A percentile compares a stretch with the other conserved stretches of the same genome.
Evolutionary conservation across 2,113 vertebrate species (phyloP).

Genomic region (Leucosticte australis): DNA sequence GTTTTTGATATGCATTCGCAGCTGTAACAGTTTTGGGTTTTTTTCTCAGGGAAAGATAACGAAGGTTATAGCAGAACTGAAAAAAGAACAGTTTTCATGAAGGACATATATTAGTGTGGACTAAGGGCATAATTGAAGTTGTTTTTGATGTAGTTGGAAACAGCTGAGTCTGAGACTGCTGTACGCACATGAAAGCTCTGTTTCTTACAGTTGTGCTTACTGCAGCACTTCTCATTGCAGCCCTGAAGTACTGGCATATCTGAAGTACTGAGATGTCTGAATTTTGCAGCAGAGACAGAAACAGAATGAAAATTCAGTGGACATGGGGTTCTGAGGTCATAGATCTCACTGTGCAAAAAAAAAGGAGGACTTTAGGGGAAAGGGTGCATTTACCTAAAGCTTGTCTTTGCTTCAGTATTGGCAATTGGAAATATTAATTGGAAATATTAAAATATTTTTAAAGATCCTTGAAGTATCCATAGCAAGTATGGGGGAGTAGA

Average conservation of each 20-base stretch:
- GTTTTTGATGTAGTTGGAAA: conserved; percentile 28
- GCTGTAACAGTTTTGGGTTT: neutral
- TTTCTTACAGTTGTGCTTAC: conserved; percentile 22
- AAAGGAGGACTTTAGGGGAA: neutral
- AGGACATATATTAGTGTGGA: neutral
- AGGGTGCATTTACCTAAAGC: neutral
- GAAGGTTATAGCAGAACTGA: neutral
- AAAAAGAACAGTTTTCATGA: neutral
- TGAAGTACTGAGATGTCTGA: conserved; percentile 4
- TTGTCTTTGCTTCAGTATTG: neutral
- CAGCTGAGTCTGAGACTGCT: neutral
- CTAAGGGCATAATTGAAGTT: conserved; percentile 26
- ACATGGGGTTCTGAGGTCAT: neutral
- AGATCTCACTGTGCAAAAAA: neutral
- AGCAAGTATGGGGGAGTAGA: neutral
- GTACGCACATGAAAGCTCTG: neutral
- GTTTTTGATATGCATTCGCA: neutral
- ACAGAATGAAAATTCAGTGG: neutral
- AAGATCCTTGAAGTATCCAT: neutral
- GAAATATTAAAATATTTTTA: neutral
- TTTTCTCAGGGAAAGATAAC: neutral
- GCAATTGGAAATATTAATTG: neutral
- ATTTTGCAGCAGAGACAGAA: neutral
- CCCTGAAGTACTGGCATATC: neutral
- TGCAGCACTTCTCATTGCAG: conserved; percentile 3